A percentile compares a stretch with the other conserved stretches of the same genome.
Conservation (phyloP, 2,888 invertebrate species). For the Matsumyia berberina region DNA sequence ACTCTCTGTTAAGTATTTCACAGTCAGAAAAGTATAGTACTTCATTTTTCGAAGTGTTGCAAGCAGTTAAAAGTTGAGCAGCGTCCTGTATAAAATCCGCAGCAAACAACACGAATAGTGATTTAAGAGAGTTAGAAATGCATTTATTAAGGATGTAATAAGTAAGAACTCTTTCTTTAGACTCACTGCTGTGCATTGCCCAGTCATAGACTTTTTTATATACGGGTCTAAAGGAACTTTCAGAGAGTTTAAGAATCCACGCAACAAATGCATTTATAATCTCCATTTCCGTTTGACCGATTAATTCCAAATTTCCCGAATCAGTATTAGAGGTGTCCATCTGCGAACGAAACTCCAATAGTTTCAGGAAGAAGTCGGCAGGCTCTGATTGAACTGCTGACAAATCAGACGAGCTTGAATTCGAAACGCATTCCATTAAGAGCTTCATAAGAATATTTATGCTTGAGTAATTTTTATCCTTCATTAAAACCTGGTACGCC, state of each 20-base stretch:
- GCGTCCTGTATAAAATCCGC: constrained; percentile 93
- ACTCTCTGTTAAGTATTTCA: constrained; percentile 81
- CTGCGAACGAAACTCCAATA: constrained; percentile 88
- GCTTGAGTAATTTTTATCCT: constrained; percentile 86
- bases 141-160: constrained; percentile 90
- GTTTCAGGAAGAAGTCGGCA: constrained; percentile 90
- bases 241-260: constrained; percentile 94
- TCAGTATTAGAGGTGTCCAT: constrained; percentile 77
- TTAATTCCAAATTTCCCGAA: constrained; percentile 30
- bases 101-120: constrained; percentile 95
- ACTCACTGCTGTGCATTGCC: constrained; percentile 87
- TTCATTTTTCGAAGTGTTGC: constrained; percentile 86
- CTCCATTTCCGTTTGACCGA: constrained; percentile 86
- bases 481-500: constrained; percentile 87
- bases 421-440: constrained; percentile 89
- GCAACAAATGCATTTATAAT: constrained; percentile 91
- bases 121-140: constrained; percentile 92
- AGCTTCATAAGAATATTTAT: constrained; percentile 91
- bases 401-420: constrained; percentile 88
- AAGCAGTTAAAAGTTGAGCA: constrained; percentile 88
- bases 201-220: constrained; percentile 95
- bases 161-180: constrained; percentile 86
- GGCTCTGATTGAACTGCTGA: constrained; percentile 88
- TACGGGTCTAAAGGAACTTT: constrained; percentile 94
- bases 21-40: constrained; percentile 85